Conservation (phyloP, 2,113 vertebrate genomes). For the Oreochromis niloticus region DNA sequence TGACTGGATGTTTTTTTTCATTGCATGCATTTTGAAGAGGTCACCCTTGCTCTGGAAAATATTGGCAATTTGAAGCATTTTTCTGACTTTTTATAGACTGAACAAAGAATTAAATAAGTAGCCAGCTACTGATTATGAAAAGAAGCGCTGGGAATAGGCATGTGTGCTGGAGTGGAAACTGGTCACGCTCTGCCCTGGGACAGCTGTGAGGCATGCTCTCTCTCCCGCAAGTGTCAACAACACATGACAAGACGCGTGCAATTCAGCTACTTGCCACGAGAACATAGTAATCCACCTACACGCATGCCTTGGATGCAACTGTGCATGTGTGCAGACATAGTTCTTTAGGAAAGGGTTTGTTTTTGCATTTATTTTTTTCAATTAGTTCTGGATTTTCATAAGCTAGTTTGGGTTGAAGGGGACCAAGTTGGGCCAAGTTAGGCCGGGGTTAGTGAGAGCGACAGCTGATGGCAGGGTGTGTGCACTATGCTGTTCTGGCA, state of each 20-base stretch:
- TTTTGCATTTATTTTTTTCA: neutral
- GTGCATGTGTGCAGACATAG: neutral
- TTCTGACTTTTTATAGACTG: neutral
- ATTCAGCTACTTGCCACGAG: conserved; percentile 21
- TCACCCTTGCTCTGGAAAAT: neutral
- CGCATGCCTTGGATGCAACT: neutral
- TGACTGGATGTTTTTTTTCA: neutral
- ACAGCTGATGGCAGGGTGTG: conserved; percentile 70
- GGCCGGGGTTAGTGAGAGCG: conserved; percentile 49
- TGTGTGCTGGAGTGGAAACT: conserved; percentile 27
- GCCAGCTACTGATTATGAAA: neutral
- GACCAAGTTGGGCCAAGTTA: neutral
- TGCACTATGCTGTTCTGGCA: conserved; percentile 42
- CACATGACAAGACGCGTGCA: conserved; percentile 49
- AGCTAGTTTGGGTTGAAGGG: neutral
- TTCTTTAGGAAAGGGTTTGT: neutral
- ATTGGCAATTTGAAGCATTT: neutral
- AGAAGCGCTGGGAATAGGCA: neutral
- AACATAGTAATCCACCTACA: conserved; percentile 3
- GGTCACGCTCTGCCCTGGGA: conserved; percentile 32
- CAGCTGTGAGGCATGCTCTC: conserved; percentile 24
- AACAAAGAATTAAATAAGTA: neutral
- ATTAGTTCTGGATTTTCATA: neutral
- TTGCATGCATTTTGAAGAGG: neutral
- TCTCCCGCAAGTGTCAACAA: conserved; percentile 43